These are phyloP conservation scores for Orcinus orca DNA, from an alignment of 2,113 vertebrate species.

Conservation along the genomic window DNA sequence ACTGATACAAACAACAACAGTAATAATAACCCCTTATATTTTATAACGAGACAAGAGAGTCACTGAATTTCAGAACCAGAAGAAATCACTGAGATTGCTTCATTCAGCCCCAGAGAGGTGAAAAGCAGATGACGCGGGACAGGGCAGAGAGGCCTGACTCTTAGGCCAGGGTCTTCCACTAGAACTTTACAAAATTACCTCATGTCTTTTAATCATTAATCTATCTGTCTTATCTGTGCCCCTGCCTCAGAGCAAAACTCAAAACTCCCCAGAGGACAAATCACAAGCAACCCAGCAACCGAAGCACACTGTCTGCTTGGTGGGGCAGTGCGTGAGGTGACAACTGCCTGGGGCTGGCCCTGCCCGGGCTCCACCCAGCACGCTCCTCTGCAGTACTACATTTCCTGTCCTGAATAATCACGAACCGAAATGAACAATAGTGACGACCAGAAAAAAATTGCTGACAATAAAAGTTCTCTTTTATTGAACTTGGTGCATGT, in stretches of 20 bases:
- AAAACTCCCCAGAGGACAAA: background rate
- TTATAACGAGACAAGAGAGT: background rate
- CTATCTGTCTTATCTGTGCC: background rate
- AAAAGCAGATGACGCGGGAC: background rate
- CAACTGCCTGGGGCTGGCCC: background rate
- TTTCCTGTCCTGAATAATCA: background rate
- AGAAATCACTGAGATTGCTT: background rate
- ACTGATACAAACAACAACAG: background rate
- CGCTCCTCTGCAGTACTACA: fast-evolving
- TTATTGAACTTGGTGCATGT: background rate
- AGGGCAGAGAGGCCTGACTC: background rate
- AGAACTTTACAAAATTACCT: background rate
- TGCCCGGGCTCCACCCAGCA: no score
- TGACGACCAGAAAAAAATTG: background rate
- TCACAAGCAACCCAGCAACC: background rate
- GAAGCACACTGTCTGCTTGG: background rate
- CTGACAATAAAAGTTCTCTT: background rate
- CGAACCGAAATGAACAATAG: background rate
- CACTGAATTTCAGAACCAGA: background rate
- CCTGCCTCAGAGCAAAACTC: background rate
- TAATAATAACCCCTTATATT: background rate
- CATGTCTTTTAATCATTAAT: background rate
- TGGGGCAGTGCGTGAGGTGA: background rate
- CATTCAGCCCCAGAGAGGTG: background rate
- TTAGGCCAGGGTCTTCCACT: background rate